A percentile compares a stretch with the other conserved stretches of the same genome.
phyloP scores from a whole-genome alignment of 2,797 vertebrate genomes.

The Lutra lutra region DNA sequence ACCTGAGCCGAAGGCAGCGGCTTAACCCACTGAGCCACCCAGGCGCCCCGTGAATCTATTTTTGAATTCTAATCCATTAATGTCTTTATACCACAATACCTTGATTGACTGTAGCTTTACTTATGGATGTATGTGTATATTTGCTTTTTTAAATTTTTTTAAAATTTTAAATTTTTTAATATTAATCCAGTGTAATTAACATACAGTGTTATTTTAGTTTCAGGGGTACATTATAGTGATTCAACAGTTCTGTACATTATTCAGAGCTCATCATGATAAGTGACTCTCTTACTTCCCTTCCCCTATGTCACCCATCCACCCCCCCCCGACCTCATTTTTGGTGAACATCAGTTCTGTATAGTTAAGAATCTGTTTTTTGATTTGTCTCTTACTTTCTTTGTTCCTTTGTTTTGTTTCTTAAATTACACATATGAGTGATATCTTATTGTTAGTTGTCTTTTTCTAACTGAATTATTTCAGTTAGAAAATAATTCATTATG shows the following conservation, averaged over 20 bases:
- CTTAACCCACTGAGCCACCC: too few relatives aligned
- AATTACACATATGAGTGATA: not conserved
- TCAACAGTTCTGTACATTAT: not conserved
- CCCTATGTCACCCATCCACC: not conserved
- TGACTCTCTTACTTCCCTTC: not conserved
- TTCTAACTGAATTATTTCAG: not conserved
- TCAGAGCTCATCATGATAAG: not conserved
- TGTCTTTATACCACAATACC: not conserved
- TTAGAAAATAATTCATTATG: not conserved
- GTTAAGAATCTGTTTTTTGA: not conserved
- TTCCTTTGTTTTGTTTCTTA: not conserved
- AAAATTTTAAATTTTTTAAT: too few relatives aligned
- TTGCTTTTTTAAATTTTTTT: not conserved
- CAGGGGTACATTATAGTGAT: not conserved
- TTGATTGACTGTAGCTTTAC: not conserved
- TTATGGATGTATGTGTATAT: not conserved
- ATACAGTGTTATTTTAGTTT: not conserved
- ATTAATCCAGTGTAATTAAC: not conserved
- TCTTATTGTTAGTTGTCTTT: not conserved
- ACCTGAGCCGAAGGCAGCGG: too few relatives aligned
- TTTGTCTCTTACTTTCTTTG: not conserved
- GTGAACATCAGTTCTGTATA: not conserved
- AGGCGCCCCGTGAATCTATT: not conserved
- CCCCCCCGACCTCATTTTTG: not conserved
- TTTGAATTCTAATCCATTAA: not conserved